Evolutionary conservation across 2,113 vertebrate species (phyloP), one percentile per base, ranked within the genome.

Genomic region (Diphyllodes magnificus): DNA sequence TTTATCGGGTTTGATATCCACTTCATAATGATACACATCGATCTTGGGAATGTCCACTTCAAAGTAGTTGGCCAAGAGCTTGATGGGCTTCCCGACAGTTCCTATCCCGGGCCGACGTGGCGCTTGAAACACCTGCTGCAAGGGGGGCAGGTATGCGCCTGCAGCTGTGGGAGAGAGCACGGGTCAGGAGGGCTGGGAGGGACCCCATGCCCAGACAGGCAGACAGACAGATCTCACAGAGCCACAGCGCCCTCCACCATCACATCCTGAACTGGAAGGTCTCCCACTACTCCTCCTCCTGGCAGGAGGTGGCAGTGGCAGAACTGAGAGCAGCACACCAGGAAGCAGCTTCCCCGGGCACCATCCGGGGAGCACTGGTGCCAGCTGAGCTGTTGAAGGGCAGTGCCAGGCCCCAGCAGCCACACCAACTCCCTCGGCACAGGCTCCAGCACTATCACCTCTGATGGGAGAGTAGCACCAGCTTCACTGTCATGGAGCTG

Each of bases 41-140:
- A 99, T 99, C 98, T 99, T 99, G 96, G 99, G 99, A 98, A 99
- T 99, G 97, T 99, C 99, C 97, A 99, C 99, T 93, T 99, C 99
- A 94, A 99, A 99, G 97, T 99, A 99, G 98, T 99, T 99, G 97
- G 99, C 99, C 97, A 99, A 98, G 96, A 99, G 98, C 97, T 99
- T 99, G 98, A 99, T 99, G 96, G 99, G 99, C 96, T 99, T 99
- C 95, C 99, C 99, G 37, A 99, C 99, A 2, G 99, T 99, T 95
- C 99, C 99, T 98, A 99, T 99, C 93, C 99, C 99, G 22, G 99
- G 99, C 96, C 99, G 98, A 51, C 99, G 99, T 3, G 99, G 99
- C 22, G 99, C 99, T 96, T 99, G 99, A 92, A 99, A 99, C 97
- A 99, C 99, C 98, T 99, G 99, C 98, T 99, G 99, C 98, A 99